Base-by-base conservation (phyloP, 1,140 invertebrate species). In the Trichoplusia ni region DNA sequence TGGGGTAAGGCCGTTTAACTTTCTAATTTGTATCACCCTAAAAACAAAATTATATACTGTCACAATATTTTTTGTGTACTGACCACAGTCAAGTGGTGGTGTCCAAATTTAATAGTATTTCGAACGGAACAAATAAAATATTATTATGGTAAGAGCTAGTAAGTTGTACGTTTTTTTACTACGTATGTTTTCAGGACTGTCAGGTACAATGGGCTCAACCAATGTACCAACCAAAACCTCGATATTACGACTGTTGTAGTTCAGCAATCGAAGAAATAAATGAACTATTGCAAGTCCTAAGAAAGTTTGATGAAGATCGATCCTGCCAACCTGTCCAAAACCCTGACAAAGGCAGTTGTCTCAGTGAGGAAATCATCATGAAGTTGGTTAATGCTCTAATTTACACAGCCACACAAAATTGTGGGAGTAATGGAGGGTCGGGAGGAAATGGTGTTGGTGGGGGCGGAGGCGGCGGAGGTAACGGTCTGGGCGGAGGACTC, bases 361-460 rank as follows among this genome's bases (percentile, higher is more conserved):
- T 69, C 8, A 69, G 58, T 16, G 79, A 82, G 60, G 82, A 84
- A 23, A 76, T 88, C 16, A 84, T 88, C 6, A 67, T 73, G 51
- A 83, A 84, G 56, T 56, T 88, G 13, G 69, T 86, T 6, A 85
- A 88, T n/a, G 84, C 83, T 3, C 47, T 88, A 19, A 71, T 88
- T 4, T 75, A 74, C 11, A 73, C 78, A 0, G 68, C 78, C 9
- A 79, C 77, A 1, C 67, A 71, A 13, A 47, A 29, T 18, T 23
- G 49, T 27, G 47, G 47, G 49, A 35, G 27, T 11, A 5, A 7
- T 2, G 4, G 59, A 21, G 11, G 40, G 2, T 29, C 29, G 35
- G 18, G 14, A 19, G 19, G 27, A 29, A 19, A 2, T 37, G 49
- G 19, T 8, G 21, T 4, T 29, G 29, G 11, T 25, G 33, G 8